Evolutionary conservation across 2,797 vertebrate species (phyloP), one percentile per base, ranked within the genome.

Genomic region (Xiphorhynchus erythropygius): DNA sequence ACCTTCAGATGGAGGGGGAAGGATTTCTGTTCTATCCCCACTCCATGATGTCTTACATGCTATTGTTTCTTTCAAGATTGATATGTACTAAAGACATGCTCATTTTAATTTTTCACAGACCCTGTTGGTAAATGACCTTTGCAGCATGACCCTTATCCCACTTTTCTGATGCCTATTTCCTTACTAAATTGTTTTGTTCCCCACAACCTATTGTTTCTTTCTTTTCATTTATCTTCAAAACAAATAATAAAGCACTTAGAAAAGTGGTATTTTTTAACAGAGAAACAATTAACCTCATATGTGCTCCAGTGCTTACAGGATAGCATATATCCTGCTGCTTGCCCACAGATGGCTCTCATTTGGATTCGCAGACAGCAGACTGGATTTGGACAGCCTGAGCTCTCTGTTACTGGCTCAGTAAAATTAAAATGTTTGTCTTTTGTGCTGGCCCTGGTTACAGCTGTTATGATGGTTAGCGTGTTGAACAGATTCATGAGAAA

Each of bases 181-280:
- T 95, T 93, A 93, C 55, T 78, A 89, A 91, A 95, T 95, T 96
- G 39, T 93, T 97, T 97, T 96, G 84, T 80, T 97, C 95, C 95
- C 69, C 25, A 68, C 69, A 95, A 84, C 41, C 68, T 74, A 90
- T 96, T 97, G 89, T 96, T 97, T 76, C 80, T 62, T 92, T 92
- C 63, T 69, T 97, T 96, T 93, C 27, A 16, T 90, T 96, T 96
- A 35, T 96, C 87, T 96, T 96, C 93, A 93, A 97, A 96, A 94
- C 86, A 97, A 96, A 95, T 75, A 97, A 69, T 69, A 75, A 33
- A 78, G 55, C 49, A 79, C 92, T 97, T 92, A 92, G 89, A 93
- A 75, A 95, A 96, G 60, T 79, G 55, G 49, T 93, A 87, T 96
- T 97, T 97, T 97, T 96, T 75, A 92, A 93, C 37, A 59, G 68